Base-by-base conservation (phyloP, 2,797 vertebrate species). In the Molossus alvarezi region DNA sequence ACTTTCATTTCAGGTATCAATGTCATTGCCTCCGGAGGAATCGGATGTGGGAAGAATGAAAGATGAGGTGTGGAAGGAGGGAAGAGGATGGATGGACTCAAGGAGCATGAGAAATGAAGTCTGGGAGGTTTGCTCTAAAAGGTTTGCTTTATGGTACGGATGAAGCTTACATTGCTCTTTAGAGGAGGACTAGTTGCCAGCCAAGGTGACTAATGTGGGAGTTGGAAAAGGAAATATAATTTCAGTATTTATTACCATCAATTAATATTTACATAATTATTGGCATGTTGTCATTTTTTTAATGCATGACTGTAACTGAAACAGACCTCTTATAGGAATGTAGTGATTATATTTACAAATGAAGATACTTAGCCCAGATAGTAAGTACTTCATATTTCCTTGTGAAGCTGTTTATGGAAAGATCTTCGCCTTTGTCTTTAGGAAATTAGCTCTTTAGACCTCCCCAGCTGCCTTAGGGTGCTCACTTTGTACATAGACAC, bases 191-290 rank as follows among this genome's bases (percentile, higher is more conserved):
- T 89, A 73, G n/a, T 83, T 93, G 79, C 37, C 45, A 62, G 87
- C 62, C 41, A 90, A 91, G 23, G 75, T 90, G 57, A 96, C 58
- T 93, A 92, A 94, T 87, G 55, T 64, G 62, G 57, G 53, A 94
- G 41, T 87, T 91, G 67, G 69, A 77, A 69, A 93, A 90, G 62
- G 27, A 97, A 97, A 96, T 88, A 60, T 88, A 87, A 91, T 75
- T 95, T 96, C 45, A 96, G 29, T 92, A 95, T 94, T 94, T 95
- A 89, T 87, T 53, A 85, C 18, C n/a, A 89, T 80, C 64, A 87
- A 93, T 95, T 93, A 91, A 94, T 93, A 90, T 96, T 93, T 90
- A 90, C n/a, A 96, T 62, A 81, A 94, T 94, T 96, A 91, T 69
- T 96, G 64, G 29, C 41, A 93, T 87, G 25, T 41, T 58, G 90